phyloP scores from a whole-genome alignment of 2,888 invertebrate species.

The Seira sanloemensis region DNA sequence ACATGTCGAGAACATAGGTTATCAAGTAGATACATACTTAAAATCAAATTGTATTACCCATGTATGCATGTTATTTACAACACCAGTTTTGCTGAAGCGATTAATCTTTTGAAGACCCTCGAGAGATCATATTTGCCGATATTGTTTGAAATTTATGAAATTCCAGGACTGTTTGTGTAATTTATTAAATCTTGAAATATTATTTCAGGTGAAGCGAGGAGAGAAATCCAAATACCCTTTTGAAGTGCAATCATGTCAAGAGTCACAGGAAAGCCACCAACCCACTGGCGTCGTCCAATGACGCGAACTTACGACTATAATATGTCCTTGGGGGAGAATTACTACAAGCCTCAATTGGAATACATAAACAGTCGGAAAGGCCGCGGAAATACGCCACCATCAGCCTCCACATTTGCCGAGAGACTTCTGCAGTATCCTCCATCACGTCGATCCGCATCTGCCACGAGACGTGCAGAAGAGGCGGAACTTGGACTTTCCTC shows the following conservation, averaged over 20 bases:
- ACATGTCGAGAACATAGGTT: no score
- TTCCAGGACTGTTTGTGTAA: no score
- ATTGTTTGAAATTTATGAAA: no score
- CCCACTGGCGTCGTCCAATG: constrained; percentile 79
- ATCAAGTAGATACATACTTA: no score
- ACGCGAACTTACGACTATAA: constrained; percentile 91
- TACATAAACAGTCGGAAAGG: constrained; percentile 63
- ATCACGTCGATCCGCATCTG: constrained; percentile 41
- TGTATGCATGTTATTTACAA: no score
- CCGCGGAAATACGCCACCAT: constrained; percentile 67
- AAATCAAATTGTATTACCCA: no score
- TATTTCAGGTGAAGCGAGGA: no score
- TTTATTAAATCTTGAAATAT: no score
- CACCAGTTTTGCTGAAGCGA: no score
- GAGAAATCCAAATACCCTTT: not conserved
- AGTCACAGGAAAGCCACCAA: constrained; percentile 57
- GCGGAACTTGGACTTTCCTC: not conserved
- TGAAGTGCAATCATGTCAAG: constrained; percentile 22
- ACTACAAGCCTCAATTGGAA: constrained; percentile 69
- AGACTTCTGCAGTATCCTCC: constrained; percentile 37
- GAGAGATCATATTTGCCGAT: no score
- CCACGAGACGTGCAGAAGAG: constrained; percentile 36
- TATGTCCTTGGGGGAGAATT: constrained; percentile 79
- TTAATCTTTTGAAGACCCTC: no score
- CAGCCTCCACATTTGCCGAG: constrained; percentile 70